Percentiles rank a stretch among this genome's conserved stretches.
phyloP scores from a whole-genome alignment of 2,888 invertebrate species.

The Melinaea marsaeus region DNA sequence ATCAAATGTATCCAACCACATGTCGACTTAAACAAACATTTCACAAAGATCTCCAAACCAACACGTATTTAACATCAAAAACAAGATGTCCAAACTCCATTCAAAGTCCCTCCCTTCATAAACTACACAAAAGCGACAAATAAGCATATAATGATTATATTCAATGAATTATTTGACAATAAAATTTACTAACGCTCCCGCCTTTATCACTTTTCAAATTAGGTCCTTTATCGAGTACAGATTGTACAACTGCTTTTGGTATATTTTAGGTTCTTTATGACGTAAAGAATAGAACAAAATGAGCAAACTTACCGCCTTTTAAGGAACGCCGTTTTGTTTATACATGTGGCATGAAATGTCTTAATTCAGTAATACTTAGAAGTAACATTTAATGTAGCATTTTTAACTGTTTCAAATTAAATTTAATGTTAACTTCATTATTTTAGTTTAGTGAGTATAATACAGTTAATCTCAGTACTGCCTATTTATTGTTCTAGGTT shows the following conservation, averaged over 20 bases:
- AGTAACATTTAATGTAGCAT: neutral
- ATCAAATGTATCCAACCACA: too few relatives aligned
- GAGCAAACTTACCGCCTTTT: slow-evolving; percentile 48
- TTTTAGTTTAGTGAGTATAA: neutral
- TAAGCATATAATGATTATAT: slow-evolving; percentile 71
- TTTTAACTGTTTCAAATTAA: neutral
- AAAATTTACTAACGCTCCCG: slow-evolving; percentile 21
- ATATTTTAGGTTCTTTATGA: slow-evolving; percentile 35
- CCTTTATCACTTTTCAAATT: slow-evolving; percentile 19
- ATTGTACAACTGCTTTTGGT: slow-evolving; percentile 16
- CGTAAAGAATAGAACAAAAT: slow-evolving; percentile 52
- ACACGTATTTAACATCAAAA: slow-evolving; percentile 52
- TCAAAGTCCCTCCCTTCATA: slow-evolving; percentile 54
- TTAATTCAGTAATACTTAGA: slow-evolving; percentile 10
- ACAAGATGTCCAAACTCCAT: slow-evolving; percentile 68
- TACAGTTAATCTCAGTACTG: too few relatives aligned
- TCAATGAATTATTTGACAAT: slow-evolving; percentile 54
- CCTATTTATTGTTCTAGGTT: too few relatives aligned
- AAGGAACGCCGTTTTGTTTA: slow-evolving; percentile 34
- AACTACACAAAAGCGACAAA: slow-evolving; percentile 61
- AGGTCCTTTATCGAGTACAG: slow-evolving; percentile 19
- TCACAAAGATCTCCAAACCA: slow-evolving; percentile 32
- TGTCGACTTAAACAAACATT: slow-evolving; percentile 7
- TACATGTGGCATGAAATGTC: slow-evolving; percentile 38
- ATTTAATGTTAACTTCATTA: neutral